Percentiles rank a stretch among this genome's conserved stretches.
phyloP scores from a whole-genome alignment of 2,888 invertebrate genomes.

The Toxonevra muliebris region DNA sequence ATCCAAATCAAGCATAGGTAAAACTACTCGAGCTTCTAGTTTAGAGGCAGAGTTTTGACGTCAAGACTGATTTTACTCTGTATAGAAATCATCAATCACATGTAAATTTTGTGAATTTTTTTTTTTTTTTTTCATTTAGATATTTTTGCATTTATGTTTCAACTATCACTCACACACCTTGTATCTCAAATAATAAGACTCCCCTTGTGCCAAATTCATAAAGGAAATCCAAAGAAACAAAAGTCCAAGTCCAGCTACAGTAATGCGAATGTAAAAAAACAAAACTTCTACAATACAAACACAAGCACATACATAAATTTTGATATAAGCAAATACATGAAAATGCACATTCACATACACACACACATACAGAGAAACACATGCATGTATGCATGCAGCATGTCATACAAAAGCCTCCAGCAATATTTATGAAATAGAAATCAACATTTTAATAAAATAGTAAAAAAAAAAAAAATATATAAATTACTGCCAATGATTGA shows the following conservation, averaged over 20 bases:
- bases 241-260: slow-evolving; percentile 9
- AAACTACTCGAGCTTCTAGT: too few relatives aligned
- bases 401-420: background rate
- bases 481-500: slow-evolving; percentile 12
- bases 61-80: too few relatives aligned
- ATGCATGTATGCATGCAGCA: background rate
- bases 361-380: slow-evolving; percentile 3
- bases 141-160: too few relatives aligned
- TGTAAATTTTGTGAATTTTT: too few relatives aligned
- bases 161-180: too few relatives aligned
- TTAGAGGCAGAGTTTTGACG: too few relatives aligned
- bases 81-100: too few relatives aligned
- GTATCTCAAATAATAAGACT: too few relatives aligned
- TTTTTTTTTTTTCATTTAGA: too few relatives aligned
- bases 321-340: background rate
- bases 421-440: slow-evolving; percentile 18
- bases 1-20: too few relatives aligned
- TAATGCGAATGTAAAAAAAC: background rate
- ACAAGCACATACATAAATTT: background rate
- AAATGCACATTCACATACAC: slow-evolving; percentile 8
- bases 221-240: slow-evolving; percentile 13
- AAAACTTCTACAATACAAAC: background rate
- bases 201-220: background rate
- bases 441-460: slow-evolving; percentile 8
- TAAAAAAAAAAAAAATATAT: background rate